These are phyloP conservation scores for Hylia prasina DNA, from an alignment of 2,113 vertebrate species.

Conservation along the genomic window DNA sequence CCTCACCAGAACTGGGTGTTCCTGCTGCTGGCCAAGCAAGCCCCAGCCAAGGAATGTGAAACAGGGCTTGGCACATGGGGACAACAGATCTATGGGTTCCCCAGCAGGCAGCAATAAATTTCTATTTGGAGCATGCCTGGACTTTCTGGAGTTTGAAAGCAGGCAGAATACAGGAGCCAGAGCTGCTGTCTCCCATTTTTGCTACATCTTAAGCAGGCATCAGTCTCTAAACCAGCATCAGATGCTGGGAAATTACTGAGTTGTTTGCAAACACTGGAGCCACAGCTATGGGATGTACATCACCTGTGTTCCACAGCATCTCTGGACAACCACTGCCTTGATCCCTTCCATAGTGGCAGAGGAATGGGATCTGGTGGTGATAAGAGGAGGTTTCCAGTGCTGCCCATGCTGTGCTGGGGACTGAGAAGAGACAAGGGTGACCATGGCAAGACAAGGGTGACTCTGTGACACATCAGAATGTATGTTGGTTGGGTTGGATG, in stretches of 20 bases:
- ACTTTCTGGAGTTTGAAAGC: neutral
- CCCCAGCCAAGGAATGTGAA: neutral
- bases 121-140: neutral
- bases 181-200: neutral
- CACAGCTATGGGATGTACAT: neutral
- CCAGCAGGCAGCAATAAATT: neutral
- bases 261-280: neutral
- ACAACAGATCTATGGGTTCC: neutral
- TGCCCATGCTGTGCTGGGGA: neutral
- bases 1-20: neutral
- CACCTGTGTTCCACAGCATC: neutral
- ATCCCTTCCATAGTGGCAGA: neutral
- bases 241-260: neutral
- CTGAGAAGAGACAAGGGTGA: neutral
- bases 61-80: neutral
- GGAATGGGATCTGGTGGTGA: neutral
- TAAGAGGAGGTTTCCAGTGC: neutral
- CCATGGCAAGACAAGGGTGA: neutral
- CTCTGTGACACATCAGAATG: neutral
- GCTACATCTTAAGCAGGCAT: neutral
- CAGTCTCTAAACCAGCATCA: neutral
- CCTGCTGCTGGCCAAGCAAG: neutral
- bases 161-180: neutral
- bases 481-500: neutral
- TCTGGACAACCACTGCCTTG: neutral